phyloP scores from a whole-genome alignment of 2,888 invertebrate genomes.

The Leucophora obtusa region DNA sequence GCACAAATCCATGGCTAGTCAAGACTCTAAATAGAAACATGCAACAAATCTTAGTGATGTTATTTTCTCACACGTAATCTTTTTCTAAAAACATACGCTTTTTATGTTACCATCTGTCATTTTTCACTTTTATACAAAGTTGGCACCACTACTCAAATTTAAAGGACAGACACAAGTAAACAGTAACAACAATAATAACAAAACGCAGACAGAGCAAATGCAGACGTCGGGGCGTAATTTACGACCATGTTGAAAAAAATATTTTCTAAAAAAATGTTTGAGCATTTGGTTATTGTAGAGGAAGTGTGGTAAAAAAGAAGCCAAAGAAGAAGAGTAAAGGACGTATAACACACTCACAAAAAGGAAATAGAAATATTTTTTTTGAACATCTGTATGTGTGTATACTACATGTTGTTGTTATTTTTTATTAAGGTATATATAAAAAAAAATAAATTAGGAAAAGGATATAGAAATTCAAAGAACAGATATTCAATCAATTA shows the following conservation, averaged over 20 bases:
- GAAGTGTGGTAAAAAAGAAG: slow-evolving; percentile 23
- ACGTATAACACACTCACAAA: slow-evolving; percentile 41
- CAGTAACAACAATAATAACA: slow-evolving; percentile 21
- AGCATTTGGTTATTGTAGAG: slow-evolving; percentile 26
- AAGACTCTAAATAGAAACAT: too few relatives aligned
- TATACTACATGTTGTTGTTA: neutral
- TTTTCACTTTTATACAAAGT: neutral
- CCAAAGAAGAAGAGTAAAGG: slow-evolving; percentile 14
- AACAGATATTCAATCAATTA: neutral
- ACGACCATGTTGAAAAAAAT: slow-evolving; percentile 46
- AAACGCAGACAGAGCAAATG: slow-evolving; percentile 28
- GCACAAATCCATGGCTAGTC: too few relatives aligned
- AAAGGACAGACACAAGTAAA: slow-evolving; percentile 24
- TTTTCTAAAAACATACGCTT: too few relatives aligned
- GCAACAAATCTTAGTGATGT: too few relatives aligned
- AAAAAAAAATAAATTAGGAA: neutral
- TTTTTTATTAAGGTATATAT: slow-evolving; percentile 6
- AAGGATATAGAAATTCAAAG: slow-evolving; percentile 18
- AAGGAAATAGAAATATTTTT: slow-evolving; percentile 31
- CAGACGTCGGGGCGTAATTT: slow-evolving; percentile 63
- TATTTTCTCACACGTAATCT: too few relatives aligned
- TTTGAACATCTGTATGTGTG: slow-evolving; percentile 22
- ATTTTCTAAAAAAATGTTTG: slow-evolving; percentile 23
- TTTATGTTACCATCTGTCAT: too few relatives aligned
- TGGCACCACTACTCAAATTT: neutral